Base-by-base conservation (phyloP, 1,140 invertebrate genomes). In the Lanistes nyassanus region DNA sequence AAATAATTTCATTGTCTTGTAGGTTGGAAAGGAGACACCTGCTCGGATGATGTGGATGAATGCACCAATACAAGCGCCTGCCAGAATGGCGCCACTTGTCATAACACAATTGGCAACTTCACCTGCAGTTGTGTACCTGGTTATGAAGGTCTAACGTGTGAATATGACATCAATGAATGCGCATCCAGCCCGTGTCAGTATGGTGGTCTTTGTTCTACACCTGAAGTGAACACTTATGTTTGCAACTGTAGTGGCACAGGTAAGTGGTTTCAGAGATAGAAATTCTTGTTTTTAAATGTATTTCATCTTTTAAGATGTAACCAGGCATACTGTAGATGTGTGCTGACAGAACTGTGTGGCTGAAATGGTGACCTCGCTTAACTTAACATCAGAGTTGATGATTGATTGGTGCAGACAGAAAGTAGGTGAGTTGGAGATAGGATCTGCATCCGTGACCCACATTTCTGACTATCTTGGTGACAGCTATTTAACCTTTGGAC, bases 81-180 rank as follows among this genome's bases (percentile, higher is more conserved):
- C 80, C 86, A 87, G 79, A 88, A 90, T 80, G 87, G 84, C 26
- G 83, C 82, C 11, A 81, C 81, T 11, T 90, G 88, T 74, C 31
- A 83, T 19, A 89, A 90, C 74, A 86, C 77, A 0, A 74, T 74
- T 1, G 88, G 88, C 21, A 83, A 83, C 66, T 98, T 96, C 86
- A 77, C 93, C 73, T 98, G 97, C 88, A 94, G 93, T 76, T 98
- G 97, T 86, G 92, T 92, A 0, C 92, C 67, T 53, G 97, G 97
- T 0, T 98, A 94, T 86, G 93, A 93, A 29, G 98, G 97, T 47
- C 89, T 92, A 31, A 91, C 92, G 76, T 99, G 98, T 90, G 96
- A 99, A 87, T 92, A 92, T 1, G 97, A 97, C 84, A 94, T 97
- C 70, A 97, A 98, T 88, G 97, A 86, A 70, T 86, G 84, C 73